These are phyloP conservation scores for Origma solitaria DNA, from an alignment of 2,113 vertebrate species.

Conservation along the genomic window DNA sequence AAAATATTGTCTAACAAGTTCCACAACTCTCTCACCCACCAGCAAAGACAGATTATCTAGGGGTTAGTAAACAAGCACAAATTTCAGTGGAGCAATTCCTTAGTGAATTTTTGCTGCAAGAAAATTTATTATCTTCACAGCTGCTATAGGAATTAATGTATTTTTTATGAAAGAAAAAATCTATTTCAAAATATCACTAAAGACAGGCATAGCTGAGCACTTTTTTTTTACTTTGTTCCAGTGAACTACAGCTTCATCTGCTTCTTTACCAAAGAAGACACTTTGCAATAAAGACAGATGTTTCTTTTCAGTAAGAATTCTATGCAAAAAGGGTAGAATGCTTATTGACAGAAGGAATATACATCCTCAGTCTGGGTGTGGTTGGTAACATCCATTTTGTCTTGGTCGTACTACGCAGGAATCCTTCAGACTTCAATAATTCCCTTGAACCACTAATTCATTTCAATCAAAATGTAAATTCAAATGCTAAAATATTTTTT, in stretches of 20 bases:
- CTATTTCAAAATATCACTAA: neutral
- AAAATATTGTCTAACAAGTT: neutral
- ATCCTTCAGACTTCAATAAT: neutral
- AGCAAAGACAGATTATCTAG: neutral
- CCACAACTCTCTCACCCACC: neutral
- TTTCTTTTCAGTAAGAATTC: neutral
- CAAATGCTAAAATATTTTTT: neutral
- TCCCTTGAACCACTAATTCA: neutral
- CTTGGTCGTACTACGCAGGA: fast-evolving
- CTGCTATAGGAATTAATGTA: neutral
- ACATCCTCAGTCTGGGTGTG: neutral
- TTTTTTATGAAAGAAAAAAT: neutral
- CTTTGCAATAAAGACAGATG: neutral
- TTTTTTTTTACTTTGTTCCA: neutral
- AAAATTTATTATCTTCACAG: neutral
- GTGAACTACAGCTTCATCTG: neutral
- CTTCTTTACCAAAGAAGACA: neutral
- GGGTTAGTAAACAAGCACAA: neutral
- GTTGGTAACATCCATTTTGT: neutral
- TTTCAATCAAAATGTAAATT: neutral
- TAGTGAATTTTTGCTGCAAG: neutral
- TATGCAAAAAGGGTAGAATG: neutral
- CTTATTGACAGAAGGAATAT: neutral
- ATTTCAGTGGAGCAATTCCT: neutral
- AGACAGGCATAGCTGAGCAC: neutral